Evolutionary conservation across 2,888 invertebrate species (phyloP).

Genomic region (Andricus curvator): DNA sequence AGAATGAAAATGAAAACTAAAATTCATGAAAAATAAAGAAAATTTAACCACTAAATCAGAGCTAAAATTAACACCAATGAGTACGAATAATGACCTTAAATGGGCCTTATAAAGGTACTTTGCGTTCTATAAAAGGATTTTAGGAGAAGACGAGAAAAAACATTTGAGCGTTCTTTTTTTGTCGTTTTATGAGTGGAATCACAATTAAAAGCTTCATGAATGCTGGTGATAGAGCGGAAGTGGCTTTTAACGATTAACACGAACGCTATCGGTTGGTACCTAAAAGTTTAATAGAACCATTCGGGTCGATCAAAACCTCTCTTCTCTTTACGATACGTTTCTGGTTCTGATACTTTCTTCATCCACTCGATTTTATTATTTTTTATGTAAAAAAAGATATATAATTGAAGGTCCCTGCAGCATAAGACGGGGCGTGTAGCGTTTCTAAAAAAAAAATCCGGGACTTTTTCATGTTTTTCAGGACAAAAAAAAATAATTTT

Average conservation of each 20-base stretch:
- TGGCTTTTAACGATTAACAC: not conserved
- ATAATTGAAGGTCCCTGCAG: not conserved
- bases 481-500: no score
- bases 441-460: no score
- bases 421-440: no score
- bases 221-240: not conserved
- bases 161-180: slow-evolving; percentile 13
- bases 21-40: no score
- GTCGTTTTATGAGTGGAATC: not conserved
- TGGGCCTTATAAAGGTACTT: no score
- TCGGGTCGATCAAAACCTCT: not conserved
- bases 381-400: not conserved
- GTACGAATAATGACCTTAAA: no score
- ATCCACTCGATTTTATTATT: not conserved
- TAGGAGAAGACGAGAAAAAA: not conserved
- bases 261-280: not conserved
- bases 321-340: not conserved
- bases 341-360: not conserved
- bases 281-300: not conserved
- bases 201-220: not conserved
- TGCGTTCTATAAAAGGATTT: no score
- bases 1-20: no score
- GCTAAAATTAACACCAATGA: no score
- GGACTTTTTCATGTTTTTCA: no score
- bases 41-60: no score